Evolutionary conservation across 2,797 vertebrate genomes (phyloP), one percentile per base, ranked within the genome.

Genomic region (Platalea minor): DNA sequence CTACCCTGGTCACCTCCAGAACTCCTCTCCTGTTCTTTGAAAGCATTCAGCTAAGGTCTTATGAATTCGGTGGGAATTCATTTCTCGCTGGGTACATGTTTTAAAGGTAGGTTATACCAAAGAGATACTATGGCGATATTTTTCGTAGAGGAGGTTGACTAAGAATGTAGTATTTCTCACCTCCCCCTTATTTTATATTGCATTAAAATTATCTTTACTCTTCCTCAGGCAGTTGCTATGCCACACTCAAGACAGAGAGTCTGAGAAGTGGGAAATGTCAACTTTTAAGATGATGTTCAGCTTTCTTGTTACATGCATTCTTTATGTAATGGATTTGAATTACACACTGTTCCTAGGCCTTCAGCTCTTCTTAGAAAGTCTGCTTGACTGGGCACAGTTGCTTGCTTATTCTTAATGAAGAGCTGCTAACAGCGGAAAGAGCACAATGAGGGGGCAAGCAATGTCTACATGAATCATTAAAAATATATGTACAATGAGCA

Each of bases 121-220:
- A 92, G 78, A 97, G 79, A 46, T 91, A 94, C 84, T 82, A 95
- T 57, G 68, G 72, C 0, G 9, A 75, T 89, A 92, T 73, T 95
- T 81, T 86, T 78, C 9, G 2, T 94, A 83, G 70, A 95, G 95
- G 83, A 94, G 93, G 83, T 95, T 94, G 88, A 95, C 93, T 86
- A 93, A 91, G 93, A 94, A 94, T 60, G 60, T 91, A 96, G 92
- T 82, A 93, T 95, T 95, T 97, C 93, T 95, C 95, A 98, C 96
- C 95, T 97, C 89, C 89, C 68, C 91, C 94, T 93, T 95, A 95
- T 92, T 97, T 97, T 94, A 82, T 63, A 94, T 94, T 88, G 29
- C 87, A 76, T 95, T 97, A 94, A 79, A 84, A 91, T 94, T 93
- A 77, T 94, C 95, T 88, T 92, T 96, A 95, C 97, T 97, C 96